Percentiles rank a stretch among this genome's conserved stretches.
Evolutionary conservation across 2,113 vertebrate species (phyloP).

Genomic region (Hippocampus comes): DNA sequence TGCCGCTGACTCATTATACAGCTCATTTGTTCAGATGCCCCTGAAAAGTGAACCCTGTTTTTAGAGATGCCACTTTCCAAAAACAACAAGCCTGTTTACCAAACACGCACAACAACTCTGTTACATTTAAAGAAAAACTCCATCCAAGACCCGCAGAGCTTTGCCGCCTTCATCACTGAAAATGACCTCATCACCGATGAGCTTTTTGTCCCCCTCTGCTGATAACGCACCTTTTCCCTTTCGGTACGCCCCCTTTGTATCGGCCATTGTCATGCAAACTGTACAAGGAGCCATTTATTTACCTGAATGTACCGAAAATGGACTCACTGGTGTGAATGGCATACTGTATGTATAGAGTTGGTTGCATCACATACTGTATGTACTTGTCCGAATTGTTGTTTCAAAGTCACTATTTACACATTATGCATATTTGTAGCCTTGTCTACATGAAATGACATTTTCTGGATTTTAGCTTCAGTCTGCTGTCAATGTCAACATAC

Average conservation of each 20-base stretch:
- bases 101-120: conserved; percentile 57
- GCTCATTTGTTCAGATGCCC: conserved; percentile 28
- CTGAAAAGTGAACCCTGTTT: conserved; percentile 47
- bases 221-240: conserved; percentile 79
- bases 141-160: conserved; percentile 80
- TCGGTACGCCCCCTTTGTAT: background rate
- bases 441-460: background rate
- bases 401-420: background rate
- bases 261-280: conserved; percentile 1
- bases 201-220: conserved; percentile 75
- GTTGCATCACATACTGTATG: background rate
- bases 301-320: background rate
- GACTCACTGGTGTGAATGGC: background rate
- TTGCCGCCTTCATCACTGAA: conserved; percentile 80
- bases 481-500: background rate
- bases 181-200: conserved; percentile 84
- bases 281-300: background rate
- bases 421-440: background rate
- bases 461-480: background rate
- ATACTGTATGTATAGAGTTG: background rate
- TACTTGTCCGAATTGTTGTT: background rate
- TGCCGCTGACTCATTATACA: background rate
- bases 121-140: conserved; percentile 68
- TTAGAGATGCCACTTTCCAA: background rate
- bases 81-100: background rate